phyloP scores from a whole-genome alignment of 2,888 invertebrate species.

The Dendrolimus pini region DNA sequence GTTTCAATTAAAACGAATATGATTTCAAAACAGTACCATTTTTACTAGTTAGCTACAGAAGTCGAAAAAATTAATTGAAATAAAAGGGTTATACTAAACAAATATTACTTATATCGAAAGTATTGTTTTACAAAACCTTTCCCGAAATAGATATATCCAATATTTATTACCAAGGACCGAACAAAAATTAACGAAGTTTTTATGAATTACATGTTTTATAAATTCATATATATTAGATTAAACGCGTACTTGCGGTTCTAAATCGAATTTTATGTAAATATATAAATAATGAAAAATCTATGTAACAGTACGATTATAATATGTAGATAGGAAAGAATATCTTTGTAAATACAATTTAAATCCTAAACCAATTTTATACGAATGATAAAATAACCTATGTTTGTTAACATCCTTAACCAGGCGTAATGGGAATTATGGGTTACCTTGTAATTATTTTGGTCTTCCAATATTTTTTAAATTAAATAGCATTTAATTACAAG shows the following conservation, averaged over 20 bases:
- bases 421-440: neutral
- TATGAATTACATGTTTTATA: neutral
- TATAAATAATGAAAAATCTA: neutral
- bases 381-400: neutral
- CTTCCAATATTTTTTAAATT: neutral
- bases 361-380: constrained; percentile 53
- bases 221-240: neutral
- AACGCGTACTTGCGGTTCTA: neutral
- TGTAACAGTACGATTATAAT: constrained; percentile 9
- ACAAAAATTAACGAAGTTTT: neutral
- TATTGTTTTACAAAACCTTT: too few species aligned
- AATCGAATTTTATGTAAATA: neutral
- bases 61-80: too few species aligned
- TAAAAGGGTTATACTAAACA: too few species aligned
- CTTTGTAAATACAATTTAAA: constrained; percentile 59
- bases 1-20: too few species aligned
- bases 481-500: too few species aligned
- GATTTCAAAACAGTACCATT: too few species aligned
- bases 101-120: too few species aligned
- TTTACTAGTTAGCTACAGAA: too few species aligned
- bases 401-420: neutral
- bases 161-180: neutral
- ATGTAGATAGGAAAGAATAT: constrained; percentile 47
- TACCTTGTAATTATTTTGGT: neutral
- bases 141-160: neutral